Conservation (phyloP, 1,140 invertebrate species). For the Cyrtorhinus lividipennis region DNA sequence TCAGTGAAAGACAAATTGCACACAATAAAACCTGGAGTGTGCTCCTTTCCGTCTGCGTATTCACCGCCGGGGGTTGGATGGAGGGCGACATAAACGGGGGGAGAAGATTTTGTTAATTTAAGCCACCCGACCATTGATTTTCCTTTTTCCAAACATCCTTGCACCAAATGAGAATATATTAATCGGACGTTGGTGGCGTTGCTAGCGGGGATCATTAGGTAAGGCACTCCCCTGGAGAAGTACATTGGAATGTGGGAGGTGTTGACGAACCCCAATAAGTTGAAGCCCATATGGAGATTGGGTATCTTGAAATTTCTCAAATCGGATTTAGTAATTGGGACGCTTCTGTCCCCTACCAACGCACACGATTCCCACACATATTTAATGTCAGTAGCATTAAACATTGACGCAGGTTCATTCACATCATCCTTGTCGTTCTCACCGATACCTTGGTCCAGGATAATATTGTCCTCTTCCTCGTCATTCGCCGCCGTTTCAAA, state of each 20-base stretch:
- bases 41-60: conserved; percentile 12
- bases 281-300: not conserved
- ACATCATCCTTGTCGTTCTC: not conserved
- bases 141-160: conserved; percentile 5
- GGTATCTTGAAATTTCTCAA: not conserved
- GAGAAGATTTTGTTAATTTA: not conserved
- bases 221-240: conserved; percentile 4
- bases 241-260: conserved; percentile 4
- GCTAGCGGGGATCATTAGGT: conserved; percentile 8
- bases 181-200: not conserved
- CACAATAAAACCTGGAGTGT: conserved; percentile 5
- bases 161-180: not conserved
- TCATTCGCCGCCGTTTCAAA: not conserved
- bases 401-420: no score
- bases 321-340: not conserved
- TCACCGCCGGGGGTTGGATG: not conserved
- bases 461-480: not conserved
- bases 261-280: conserved; percentile 1
- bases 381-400: no score
- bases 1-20: conserved; percentile 11
- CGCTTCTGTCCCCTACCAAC: not conserved
- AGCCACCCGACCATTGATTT: conserved; percentile 12
- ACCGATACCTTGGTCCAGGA: not conserved
- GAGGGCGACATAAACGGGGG: not conserved
- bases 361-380: no score